These are phyloP conservation scores for Zophobas morio DNA, from an alignment of 1,140 invertebrate genomes.

Conservation along the genomic window DNA sequence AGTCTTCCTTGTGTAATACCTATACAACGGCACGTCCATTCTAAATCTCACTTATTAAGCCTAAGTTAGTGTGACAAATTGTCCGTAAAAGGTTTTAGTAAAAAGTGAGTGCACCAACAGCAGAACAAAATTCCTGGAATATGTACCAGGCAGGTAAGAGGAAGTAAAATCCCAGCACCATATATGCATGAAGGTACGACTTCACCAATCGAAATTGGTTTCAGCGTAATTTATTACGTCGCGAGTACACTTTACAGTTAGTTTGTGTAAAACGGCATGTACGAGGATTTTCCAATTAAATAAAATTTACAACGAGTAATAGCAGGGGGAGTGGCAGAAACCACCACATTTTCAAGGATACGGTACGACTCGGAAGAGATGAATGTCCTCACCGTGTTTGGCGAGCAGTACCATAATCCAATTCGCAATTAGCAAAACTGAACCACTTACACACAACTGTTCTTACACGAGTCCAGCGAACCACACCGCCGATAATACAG, in stretches of 20 bases:
- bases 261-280: conserved; percentile 1
- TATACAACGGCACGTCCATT: conserved; percentile 8
- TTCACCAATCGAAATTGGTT: conserved; percentile 33
- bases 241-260: conserved; percentile 6
- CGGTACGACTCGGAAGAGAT: background rate
- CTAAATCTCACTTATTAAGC: conserved; percentile 32
- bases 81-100: background rate
- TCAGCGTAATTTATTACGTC: conserved; percentile 25
- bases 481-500: conserved; percentile 3
- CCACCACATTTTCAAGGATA: background rate
- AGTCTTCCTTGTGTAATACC: background rate
- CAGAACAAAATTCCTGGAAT: background rate
- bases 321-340: conserved; percentile 13
- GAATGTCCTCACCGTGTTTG: conserved; percentile 53
- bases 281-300: conserved; percentile 32
- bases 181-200: conserved; percentile 6
- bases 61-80: conserved; percentile 40
- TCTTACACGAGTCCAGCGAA: conserved; percentile 4
- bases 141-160: background rate
- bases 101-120: background rate
- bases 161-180: background rate
- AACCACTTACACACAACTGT: conserved; percentile 15
- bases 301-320: conserved; percentile 29
- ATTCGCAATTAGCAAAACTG: background rate
- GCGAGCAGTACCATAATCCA: conserved; percentile 51